These are phyloP conservation scores for Phacellophora camtschatica DNA, from an alignment of 30 jellyfish, hydroid and myxozoan species.

Conservation along the genomic window DNA sequence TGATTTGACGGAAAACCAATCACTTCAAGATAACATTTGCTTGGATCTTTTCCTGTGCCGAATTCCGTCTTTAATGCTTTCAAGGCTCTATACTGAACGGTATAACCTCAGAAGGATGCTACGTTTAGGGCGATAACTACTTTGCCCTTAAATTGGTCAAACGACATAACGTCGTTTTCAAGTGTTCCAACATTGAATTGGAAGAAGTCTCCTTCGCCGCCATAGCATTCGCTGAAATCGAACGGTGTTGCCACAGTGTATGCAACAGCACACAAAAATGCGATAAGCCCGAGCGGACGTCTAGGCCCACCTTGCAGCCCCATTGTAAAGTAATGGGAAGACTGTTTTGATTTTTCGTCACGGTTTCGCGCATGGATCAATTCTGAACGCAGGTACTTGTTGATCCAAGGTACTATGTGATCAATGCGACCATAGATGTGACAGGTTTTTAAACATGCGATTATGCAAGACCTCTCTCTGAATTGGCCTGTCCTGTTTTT, in stretches of 20 bases:
- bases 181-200: constrained; percentile 71
- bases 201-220: constrained; percentile 80
- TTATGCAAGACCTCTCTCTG: too few species aligned
- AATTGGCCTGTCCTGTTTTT: too few species aligned
- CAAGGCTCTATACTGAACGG: constrained; percentile 91
- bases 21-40: constrained; percentile 72
- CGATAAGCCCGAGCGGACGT: constrained; percentile 32
- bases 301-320: not conserved
- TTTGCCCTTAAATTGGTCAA: constrained; percentile 72
- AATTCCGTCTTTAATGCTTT: constrained; percentile 72
- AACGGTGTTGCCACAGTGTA: constrained; percentile 68
- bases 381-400: too few species aligned
- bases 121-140: constrained; percentile 90
- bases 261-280: constrained; percentile 5
- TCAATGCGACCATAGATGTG: too few species aligned
- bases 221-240: constrained; percentile 80
- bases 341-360: too few species aligned
- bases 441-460: too few species aligned
- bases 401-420: too few species aligned
- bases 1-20: constrained; percentile 95
- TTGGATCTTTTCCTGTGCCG: constrained; percentile 31
- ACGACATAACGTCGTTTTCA: constrained; percentile 17
- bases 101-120: constrained; percentile 97
- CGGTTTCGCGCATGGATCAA: too few species aligned
- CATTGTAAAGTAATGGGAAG: too few species aligned